Evolutionary conservation across 2,888 invertebrate genomes (phyloP), one percentile per base, ranked within the genome.

Genomic region (Parochlus steinenii): DNA sequence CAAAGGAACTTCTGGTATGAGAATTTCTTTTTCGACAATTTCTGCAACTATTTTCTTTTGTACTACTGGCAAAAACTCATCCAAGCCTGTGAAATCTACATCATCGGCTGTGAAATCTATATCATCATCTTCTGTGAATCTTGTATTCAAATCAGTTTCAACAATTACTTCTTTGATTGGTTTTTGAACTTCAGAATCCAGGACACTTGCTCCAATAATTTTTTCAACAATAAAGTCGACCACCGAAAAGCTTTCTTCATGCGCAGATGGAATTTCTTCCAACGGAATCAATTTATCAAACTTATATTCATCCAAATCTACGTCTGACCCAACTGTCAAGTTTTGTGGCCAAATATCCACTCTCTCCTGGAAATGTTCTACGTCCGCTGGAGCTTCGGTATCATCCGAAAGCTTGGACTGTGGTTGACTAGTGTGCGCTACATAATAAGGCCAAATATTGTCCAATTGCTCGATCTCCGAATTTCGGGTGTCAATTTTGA

Each of bases 361-460:
- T 32, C 27, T 12, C 6, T 40, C 39, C 28, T 39, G 33, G 27
- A 41, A 39, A 17, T 26, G 35, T 24, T 25, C 30, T 14, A 37
- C 19, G 10, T 24, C 16, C 18, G 38, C 12, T 3, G 45, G 46
- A 30, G 39, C 42, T 17, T 39, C 38, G 30, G 41, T 39, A 20
- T 40, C 30, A 31, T 41, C 42, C 18, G 42, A 29, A 22, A 39
- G 33, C 36, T 45, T 36, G 17, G 47, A 40, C 39, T 51, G 51
- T 34, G 15, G 27, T 33, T 49, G 49, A 20, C 48, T 45, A 45
- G 56, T 56, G 27, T 49, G 45, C 32, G 50, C 48, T 32, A 50
- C 42, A 38, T 54, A 46, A 29, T 45, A 37, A 30, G 58, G 58
- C 58, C 58, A 59, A 44, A 59, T 58, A 16, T 55, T 50, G 26